phyloP scores from a whole-genome alignment of 2,888 invertebrate species.

The Drosophila tripunctata region DNA sequence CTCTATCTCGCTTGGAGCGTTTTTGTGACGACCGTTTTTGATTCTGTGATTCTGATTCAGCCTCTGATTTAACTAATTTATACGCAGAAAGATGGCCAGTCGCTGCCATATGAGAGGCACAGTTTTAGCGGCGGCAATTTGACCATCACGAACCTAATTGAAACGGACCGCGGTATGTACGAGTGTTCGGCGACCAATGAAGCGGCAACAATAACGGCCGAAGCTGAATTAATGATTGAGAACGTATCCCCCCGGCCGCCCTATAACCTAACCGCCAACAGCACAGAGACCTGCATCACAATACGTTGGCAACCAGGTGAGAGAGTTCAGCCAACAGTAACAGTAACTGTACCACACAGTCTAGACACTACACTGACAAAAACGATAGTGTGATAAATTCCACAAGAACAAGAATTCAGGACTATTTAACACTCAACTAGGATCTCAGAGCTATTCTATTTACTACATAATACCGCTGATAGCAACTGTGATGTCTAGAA shows the following conservation, averaged over 20 bases:
- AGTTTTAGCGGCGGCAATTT: constrained; percentile 90
- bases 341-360: too few species aligned
- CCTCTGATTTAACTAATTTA: constrained; percentile 54
- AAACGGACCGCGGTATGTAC: constrained; percentile 94
- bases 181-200: constrained; percentile 94
- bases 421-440: too few species aligned
- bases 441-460: too few species aligned
- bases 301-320: constrained; percentile 91
- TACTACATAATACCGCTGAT: too few species aligned
- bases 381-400: too few species aligned
- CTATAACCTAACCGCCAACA: constrained; percentile 92
- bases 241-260: constrained; percentile 96
- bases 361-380: not conserved
- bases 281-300: constrained; percentile 89
- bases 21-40: not conserved
- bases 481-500: too few species aligned
- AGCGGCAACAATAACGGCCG: constrained; percentile 92
- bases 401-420: too few species aligned
- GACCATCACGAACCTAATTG: constrained; percentile 91
- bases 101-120: constrained; percentile 88
- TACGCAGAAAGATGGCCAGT: constrained; percentile 89
- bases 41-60: constrained; percentile 1
- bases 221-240: constrained; percentile 92
- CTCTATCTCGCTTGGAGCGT: too few species aligned
- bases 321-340: constrained; percentile 57